Conservation (phyloP, 2,113 vertebrate species). For the Anas platyrhynchos region DNA sequence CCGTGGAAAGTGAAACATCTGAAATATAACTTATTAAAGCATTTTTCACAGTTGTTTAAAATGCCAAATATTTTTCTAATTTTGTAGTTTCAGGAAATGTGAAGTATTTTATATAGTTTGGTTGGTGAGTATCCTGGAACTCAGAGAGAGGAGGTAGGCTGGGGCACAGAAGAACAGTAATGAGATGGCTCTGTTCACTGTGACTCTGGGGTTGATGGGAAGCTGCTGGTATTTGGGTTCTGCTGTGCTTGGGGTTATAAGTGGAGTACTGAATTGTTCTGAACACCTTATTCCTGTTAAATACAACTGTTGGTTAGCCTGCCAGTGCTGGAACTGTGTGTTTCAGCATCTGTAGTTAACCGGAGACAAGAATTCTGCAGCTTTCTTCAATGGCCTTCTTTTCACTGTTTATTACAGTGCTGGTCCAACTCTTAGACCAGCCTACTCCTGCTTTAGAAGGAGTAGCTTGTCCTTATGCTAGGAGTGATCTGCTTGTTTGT, state of each 20-base stretch:
- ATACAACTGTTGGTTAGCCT: background rate
- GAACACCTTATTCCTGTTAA: background rate
- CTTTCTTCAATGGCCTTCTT: background rate
- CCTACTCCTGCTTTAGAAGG: background rate
- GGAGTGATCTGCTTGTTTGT: background rate
- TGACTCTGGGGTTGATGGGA: background rate
- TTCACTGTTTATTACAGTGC: background rate
- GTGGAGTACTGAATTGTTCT: background rate
- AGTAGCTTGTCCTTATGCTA: background rate
- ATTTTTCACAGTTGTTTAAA: background rate
- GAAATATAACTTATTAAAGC: slow-evolving; percentile 48
- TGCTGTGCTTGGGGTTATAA: background rate
- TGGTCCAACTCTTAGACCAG: background rate
- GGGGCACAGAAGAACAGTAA: background rate
- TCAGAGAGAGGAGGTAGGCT: background rate
- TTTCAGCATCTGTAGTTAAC: background rate
- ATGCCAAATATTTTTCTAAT: slow-evolving; percentile 6
- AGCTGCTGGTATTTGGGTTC: background rate
- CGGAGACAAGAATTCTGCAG: background rate
- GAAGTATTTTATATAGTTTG: background rate
- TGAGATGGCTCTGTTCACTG: background rate
- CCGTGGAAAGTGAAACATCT: background rate
- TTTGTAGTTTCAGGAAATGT: background rate
- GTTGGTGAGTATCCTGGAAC: background rate
- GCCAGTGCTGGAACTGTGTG: background rate